Conservation (phyloP, 2,113 vertebrate genomes). For the Sinocyclocheilus rhinocerous region DNA sequence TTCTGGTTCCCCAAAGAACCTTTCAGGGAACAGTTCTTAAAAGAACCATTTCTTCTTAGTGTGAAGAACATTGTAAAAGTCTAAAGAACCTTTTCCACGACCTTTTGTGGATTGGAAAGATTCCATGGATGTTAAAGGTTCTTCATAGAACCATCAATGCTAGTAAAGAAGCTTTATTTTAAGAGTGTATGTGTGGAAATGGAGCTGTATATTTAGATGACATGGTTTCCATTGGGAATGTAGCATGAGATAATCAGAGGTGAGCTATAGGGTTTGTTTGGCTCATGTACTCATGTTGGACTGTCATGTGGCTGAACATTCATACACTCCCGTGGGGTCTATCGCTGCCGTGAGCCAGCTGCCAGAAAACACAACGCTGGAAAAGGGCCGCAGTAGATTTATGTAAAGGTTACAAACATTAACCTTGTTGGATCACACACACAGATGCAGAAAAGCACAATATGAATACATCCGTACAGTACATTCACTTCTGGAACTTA, state of each 20-base stretch:
- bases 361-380: constrained; percentile 5
- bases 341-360: constrained; percentile 49
- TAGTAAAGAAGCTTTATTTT: not conserved
- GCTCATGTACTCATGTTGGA: constrained; percentile 42
- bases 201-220: not conserved
- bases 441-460: constrained; percentile 44
- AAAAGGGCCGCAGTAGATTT: constrained; percentile 35
- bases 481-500: not conserved
- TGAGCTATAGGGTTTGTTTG: constrained; percentile 28
- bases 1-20: no score
- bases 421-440: constrained; percentile 49
- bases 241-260: constrained; percentile 1
- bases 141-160: no score
- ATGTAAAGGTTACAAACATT: constrained; percentile 54
- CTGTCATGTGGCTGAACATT: constrained; percentile 56
- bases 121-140: no score
- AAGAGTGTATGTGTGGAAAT: not conserved
- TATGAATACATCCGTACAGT: constrained; percentile 17
- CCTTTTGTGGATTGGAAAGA: no score
- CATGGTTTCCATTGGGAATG: not conserved
- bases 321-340: constrained; percentile 49
- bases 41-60: no score
- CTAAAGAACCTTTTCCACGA: no score
- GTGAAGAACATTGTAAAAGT: no score
- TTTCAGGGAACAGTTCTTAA: no score